Evolutionary conservation across 92 coral and sea anemone species (phyloP).

Genomic region (Bergia puertoricense): DNA sequence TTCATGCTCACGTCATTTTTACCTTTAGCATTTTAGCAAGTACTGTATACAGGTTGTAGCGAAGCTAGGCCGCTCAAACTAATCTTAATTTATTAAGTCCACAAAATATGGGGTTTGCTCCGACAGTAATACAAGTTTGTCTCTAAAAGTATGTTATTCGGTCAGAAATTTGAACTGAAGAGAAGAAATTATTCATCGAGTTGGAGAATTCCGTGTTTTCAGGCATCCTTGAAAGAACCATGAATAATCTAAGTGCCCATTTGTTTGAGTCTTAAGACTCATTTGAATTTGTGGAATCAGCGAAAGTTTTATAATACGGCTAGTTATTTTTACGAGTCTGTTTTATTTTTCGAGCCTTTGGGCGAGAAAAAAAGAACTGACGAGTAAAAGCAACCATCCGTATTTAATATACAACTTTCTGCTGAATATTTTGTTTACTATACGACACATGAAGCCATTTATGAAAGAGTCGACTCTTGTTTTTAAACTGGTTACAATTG

Average conservation of each 20-base stretch:
- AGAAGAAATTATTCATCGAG: not conserved
- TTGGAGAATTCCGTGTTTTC: not conserved
- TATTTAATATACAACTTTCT: no score
- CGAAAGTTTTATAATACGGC: no score
- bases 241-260: not conserved
- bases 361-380: no score
- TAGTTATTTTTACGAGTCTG: no score
- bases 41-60: not conserved
- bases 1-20: constrained; percentile 15
- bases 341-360: no score
- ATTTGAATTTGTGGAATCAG: not conserved
- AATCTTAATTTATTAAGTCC: constrained; percentile 28
- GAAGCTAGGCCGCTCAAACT: not conserved
- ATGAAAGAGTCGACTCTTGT: no score
- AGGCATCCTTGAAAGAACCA: not conserved
- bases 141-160: not conserved
- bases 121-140: not conserved
- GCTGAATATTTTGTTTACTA: no score
- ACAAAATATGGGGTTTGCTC: constrained; percentile 12
- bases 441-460: no score
- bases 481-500: no score
- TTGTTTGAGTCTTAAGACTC: not conserved
- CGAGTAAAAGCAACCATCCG: no score
- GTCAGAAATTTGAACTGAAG: not conserved
- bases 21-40: constrained; percentile 5